Evolutionary conservation across 2,113 vertebrate species (phyloP).

Genomic region (Atherinomorus stipes): DNA sequence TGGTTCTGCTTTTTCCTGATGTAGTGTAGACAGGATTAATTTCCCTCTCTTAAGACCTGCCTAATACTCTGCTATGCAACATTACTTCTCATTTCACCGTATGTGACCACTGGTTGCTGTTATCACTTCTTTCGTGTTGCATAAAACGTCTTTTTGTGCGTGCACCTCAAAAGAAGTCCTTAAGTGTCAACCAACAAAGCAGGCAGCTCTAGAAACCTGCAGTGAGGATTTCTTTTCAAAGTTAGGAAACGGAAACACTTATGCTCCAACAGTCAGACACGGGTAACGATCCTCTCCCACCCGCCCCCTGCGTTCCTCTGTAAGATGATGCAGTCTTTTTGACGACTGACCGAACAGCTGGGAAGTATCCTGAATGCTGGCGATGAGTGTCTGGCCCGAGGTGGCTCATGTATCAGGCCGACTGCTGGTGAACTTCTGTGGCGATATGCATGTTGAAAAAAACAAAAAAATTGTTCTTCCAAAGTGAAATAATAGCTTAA

Average conservation of each 20-base stretch:
- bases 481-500: constrained; percentile 27
- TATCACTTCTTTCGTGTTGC: constrained; percentile 32
- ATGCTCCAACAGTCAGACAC: constrained; percentile 16
- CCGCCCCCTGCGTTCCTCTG: too few relatives aligned
- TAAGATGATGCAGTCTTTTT: not conserved
- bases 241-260: not conserved
- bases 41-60: constrained; percentile 42
- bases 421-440: constrained; percentile 32
- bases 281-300: constrained; percentile 5
- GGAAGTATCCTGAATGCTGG: constrained; percentile 53
- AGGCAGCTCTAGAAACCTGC: constrained; percentile 3
- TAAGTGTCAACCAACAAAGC: constrained; percentile 20
- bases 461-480: constrained; percentile 31
- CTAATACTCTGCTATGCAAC: constrained; percentile 77
- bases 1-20: constrained; percentile 14
- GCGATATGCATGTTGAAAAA: constrained; percentile 12
- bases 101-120: constrained; percentile 40
- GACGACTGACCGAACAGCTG: constrained; percentile 16
- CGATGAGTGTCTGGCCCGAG: not conserved
- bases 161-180: constrained; percentile 31
- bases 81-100: constrained; percentile 32
- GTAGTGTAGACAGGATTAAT: constrained; percentile 44
- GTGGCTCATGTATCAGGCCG: constrained; percentile 11
- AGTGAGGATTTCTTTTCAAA: constrained; percentile 3
- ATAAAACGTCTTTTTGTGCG: constrained; percentile 27